These are phyloP conservation scores for Diloba caeruleocephala DNA, from an alignment of 2,888 invertebrate genomes.

Conservation along the genomic window DNA sequence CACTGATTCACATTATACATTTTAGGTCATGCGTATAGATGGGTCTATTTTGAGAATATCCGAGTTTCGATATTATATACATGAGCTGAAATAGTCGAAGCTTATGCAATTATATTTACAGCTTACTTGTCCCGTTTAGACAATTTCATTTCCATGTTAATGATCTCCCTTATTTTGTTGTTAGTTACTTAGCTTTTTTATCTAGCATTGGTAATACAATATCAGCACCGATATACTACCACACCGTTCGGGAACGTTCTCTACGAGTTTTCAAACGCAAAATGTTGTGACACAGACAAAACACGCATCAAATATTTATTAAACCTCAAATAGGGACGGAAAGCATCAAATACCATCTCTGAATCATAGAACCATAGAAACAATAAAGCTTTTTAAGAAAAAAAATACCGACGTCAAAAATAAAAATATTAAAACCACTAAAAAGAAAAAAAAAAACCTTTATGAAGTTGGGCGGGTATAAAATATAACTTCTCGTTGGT, in stretches of 20 bases:
- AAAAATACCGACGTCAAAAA: too few relatives aligned
- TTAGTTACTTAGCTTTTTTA: background rate
- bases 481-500: too few relatives aligned
- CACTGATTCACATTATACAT: constrained; percentile 45
- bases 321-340: too few relatives aligned
- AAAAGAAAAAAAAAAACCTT: too few relatives aligned
- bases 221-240: background rate
- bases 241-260: background rate
- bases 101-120: constrained; percentile 16
- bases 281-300: constrained; percentile 1
- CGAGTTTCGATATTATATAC: constrained; percentile 25
- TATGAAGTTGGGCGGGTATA: too few relatives aligned
- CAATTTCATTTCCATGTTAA: background rate
- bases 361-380: background rate
- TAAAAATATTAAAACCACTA: too few relatives aligned
- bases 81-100: constrained; percentile 9
- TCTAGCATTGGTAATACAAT: background rate
- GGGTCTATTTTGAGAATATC: constrained; percentile 47
- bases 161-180: background rate
- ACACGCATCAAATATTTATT: constrained; percentile 4
- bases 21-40: constrained; percentile 15
- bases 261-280: constrained; percentile 3
- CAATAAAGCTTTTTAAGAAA: too few relatives aligned
- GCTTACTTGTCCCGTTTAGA: constrained; percentile 10
- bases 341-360: constrained; percentile 10